Conservation (phyloP, 2,888 invertebrate genomes). For the Agriopis marginaria region DNA sequence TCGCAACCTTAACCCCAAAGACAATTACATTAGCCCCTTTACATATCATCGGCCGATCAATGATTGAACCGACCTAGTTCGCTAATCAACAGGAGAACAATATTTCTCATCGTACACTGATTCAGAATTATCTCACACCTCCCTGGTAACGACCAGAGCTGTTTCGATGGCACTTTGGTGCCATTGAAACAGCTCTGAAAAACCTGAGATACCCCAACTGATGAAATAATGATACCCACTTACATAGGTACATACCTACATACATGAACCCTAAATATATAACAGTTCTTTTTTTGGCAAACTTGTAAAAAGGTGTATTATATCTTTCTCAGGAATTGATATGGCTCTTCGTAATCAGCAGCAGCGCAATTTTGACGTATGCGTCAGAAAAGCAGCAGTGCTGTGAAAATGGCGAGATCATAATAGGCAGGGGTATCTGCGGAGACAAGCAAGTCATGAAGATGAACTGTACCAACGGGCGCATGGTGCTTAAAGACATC, state of each 20-base stretch:
- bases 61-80: conserved; percentile 79
- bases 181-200: too few species aligned
- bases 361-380: conserved; percentile 51
- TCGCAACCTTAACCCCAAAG: conserved; percentile 59
- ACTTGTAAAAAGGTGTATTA: background rate
- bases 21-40: conserved; percentile 72
- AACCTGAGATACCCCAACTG: too few species aligned
- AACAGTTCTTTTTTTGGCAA: too few species aligned
- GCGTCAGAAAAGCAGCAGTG: conserved; percentile 56
- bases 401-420: conserved; percentile 63
- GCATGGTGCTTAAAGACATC: conserved; percentile 69
- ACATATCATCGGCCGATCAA: conserved; percentile 70
- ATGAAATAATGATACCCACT: too few species aligned
- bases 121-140: conserved; percentile 11
- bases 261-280: too few species aligned
- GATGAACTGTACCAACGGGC: conserved; percentile 68
- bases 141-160: background rate
- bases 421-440: conserved; percentile 59
- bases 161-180: too few species aligned
- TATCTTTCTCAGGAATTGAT: conserved; percentile 63
- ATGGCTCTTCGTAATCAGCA: conserved; percentile 59
- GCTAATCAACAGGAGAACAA: conserved; percentile 50
- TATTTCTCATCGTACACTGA: conserved; percentile 16
- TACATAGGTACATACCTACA: too few species aligned
- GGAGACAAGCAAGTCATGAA: conserved; percentile 48